Base-by-base conservation (phyloP, 2,113 vertebrate genomes). In the Chionodraco myersi region DNA sequence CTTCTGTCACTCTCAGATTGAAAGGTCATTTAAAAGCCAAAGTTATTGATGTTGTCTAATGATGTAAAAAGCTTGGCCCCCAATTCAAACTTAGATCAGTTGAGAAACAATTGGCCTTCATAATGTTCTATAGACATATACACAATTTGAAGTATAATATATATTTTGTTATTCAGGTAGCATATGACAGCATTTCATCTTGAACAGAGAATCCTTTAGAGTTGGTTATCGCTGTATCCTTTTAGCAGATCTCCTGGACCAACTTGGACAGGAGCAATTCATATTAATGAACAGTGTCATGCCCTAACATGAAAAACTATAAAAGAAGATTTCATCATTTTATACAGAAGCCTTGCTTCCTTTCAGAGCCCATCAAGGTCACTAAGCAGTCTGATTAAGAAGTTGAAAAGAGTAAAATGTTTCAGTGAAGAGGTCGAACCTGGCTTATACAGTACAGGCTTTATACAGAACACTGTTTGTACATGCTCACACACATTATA, bases 301-400 rank as follows among this genome's bases (percentile, higher is more conserved):
- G 89, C 73, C 89, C 89, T 84, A 66, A 87, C 87, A 91, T 64
- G 80, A 88, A 88, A 88, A 72, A 81, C 73, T 79, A 87, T 88
- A 72, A 89, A 87, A 81, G 77, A 62, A 83, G 51, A 85, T 88
- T 90, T 86, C 82, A 91, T 91, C 83, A 88, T 80, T 80, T 81
- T 60, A 72, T 49, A 34, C 45, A 41, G 79, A 77, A 61, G 68
- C n/a, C 64, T 67, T 58, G 3, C 78, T 63, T 45, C 68, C 85
- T 86, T 75, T 91, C 90, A 91, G 61, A 67, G 75, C 80, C 62
- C 59, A 89, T 89, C 79, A 88, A 75, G 68, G 2, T 89, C 88
- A 84, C 60, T 15, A 0, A 48, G 77, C 49, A 47, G 64, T 61
- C 75, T 76, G 72, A 87, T 88, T 61, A 58, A 71, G 77, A 84